A percentile compares a stretch with the other conserved stretches of the same genome.
phyloP scores from a whole-genome alignment of 2,888 invertebrate species.

The Agrotis ipsilon region DNA sequence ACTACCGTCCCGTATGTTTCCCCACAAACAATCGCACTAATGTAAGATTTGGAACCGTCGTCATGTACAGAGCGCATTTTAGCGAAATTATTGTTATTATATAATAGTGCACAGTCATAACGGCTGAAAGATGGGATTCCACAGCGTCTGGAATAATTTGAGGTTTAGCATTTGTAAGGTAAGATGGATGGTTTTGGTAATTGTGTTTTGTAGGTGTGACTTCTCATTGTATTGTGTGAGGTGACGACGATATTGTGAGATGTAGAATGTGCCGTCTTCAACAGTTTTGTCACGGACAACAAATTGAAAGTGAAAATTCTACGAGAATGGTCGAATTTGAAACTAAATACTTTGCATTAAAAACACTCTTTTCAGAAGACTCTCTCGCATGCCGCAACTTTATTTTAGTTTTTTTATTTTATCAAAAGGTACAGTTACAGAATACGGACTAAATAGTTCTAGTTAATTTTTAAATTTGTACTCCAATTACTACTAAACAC shows the following conservation, averaged over 20 bases:
- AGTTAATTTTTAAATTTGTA: no score
- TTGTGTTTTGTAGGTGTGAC: constrained; percentile 13
- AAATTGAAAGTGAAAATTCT: no score
- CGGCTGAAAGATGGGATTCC: constrained; percentile 34
- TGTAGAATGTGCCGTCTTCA: not conserved
- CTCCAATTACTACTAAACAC: no score
- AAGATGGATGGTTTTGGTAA: constrained; percentile 31
- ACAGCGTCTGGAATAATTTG: constrained; percentile 20
- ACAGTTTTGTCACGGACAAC: no score
- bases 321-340: no score
- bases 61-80: constrained; percentile 61
- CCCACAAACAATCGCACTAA: constrained; percentile 68
- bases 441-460: no score
- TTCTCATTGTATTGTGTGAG: not conserved
- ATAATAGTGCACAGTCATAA: constrained; percentile 45
- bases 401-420: no score
- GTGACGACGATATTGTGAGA: not conserved
- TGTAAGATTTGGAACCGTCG: constrained; percentile 69
- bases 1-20: constrained; percentile 51
- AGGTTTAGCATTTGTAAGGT: constrained; percentile 21
- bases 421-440: no score
- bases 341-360: no score
- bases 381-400: no score
- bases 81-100: constrained; percentile 66
- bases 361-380: no score